Evolutionary conservation across 2,113 vertebrate genomes (phyloP).

Genomic region (Hymenochirus boettgeri): DNA sequence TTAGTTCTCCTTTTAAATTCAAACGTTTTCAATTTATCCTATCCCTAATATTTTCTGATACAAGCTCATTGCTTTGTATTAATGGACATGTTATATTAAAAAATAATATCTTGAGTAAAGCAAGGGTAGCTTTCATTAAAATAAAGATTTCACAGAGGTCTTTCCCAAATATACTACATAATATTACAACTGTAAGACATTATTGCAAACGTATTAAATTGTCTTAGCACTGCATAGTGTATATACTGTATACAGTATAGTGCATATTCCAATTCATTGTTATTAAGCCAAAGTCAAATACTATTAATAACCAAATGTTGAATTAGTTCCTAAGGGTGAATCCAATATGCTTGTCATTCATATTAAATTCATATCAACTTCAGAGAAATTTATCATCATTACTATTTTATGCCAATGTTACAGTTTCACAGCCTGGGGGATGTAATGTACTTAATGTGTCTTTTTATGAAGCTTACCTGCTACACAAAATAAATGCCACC

Average conservation of each 20-base stretch:
- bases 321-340: slow-evolving; percentile 34
- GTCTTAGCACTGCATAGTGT: too few relatives aligned
- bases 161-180: too few relatives aligned
- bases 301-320: slow-evolving; percentile 39
- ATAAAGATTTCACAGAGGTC: too few relatives aligned
- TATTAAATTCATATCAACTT: slow-evolving; percentile 42
- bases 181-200: background rate
- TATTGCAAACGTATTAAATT: background rate
- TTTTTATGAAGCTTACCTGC: slow-evolving; percentile 35
- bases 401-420: slow-evolving; percentile 33
- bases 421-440: slow-evolving; percentile 32
- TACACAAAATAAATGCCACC: slow-evolving; percentile 27
- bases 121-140: too few relatives aligned
- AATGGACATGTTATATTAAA: too few relatives aligned
- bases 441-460: slow-evolving; percentile 40
- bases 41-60: too few relatives aligned
- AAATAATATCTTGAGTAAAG: too few relatives aligned
- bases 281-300: slow-evolving; percentile 34
- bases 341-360: slow-evolving; percentile 42
- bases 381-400: slow-evolving; percentile 37
- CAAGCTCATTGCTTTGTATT: too few relatives aligned
- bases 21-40: too few relatives aligned
- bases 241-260: background rate
- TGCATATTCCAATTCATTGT: slow-evolving; percentile 24
- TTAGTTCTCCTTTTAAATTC: too few relatives aligned